Conservation (phyloP, 2,888 invertebrate species). For the Chouioia cunea region DNA sequence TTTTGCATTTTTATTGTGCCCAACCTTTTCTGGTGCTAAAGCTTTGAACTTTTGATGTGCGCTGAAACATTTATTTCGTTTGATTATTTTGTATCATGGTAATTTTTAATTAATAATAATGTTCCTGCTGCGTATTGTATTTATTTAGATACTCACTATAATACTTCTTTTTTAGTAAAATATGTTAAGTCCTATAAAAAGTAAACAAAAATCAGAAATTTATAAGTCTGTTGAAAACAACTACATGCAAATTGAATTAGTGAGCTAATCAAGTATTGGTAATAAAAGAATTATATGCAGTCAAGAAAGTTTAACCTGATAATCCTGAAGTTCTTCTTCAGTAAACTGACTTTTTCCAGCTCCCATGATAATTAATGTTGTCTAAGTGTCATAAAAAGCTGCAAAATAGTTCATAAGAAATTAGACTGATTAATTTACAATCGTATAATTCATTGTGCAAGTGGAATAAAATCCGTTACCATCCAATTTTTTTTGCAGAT, state of each 20-base stretch:
- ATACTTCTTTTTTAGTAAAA: conserved; percentile 92
- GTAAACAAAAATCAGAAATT: conserved; percentile 38
- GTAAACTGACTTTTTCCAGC: conserved; percentile 87
- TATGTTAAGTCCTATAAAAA: conserved; percentile 87
- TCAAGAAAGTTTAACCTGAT: conserved; percentile 75
- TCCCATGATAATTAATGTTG: conserved; percentile 74
- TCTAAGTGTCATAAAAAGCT: neutral
- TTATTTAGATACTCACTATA: conserved; percentile 78
- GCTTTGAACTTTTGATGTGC: conserved; percentile 92
- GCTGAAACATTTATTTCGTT: conserved; percentile 70
- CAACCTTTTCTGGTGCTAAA: conserved; percentile 89
- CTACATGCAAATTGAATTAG: conserved; percentile 22
- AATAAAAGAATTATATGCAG: conserved; percentile 6
- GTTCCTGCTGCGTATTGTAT: conserved; percentile 38
- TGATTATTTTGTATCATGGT: conserved; percentile 13
- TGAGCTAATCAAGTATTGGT: conserved; percentile 11
- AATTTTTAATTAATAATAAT: conserved; percentile 52
- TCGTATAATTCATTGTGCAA: no score
- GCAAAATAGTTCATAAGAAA: neutral
- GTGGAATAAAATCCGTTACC: no score
- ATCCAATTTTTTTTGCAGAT: no score
- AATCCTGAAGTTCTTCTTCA: conserved; percentile 90
- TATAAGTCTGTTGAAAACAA: neutral
- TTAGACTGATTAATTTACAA: no score
- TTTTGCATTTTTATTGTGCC: conserved; percentile 89